These are phyloP conservation scores for Xenops minutus DNA, from an alignment of 2,797 vertebrate genomes.

Conservation along the genomic window DNA sequence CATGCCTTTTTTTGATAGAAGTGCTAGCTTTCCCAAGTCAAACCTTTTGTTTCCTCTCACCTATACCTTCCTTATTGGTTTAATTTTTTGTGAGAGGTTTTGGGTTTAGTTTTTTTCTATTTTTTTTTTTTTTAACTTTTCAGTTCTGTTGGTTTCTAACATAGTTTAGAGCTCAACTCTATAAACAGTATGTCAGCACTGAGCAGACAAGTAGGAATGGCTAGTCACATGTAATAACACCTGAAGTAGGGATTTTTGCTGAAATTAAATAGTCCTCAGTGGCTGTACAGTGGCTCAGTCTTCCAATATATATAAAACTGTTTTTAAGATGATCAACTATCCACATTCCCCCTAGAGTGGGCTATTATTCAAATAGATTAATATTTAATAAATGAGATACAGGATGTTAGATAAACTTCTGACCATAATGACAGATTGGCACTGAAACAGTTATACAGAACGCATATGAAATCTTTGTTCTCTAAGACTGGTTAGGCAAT, in stretches of 20 bases:
- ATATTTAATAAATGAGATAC: neutral
- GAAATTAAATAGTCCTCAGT: neutral
- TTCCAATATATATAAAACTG: neutral
- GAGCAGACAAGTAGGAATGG: neutral
- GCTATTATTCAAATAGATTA: neutral
- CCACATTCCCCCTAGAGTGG: neutral
- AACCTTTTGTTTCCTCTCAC: neutral
- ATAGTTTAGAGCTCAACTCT: neutral
- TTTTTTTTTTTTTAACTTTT: neutral
- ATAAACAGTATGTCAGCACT: neutral
- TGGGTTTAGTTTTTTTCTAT: rapidly evolving
- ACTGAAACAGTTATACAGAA: neutral
- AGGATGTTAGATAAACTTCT: neutral
- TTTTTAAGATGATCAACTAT: neutral
- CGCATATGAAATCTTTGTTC: neutral
- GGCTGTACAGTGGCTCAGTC: neutral
- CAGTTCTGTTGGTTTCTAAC: neutral
- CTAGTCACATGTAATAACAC: neutral
- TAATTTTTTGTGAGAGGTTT: neutral
- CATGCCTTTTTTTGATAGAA: neutral
- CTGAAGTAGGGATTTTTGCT: neutral
- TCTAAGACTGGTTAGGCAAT: neutral
- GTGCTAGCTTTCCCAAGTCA: neutral
- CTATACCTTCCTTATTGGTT: neutral
- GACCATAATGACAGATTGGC: neutral